Base-by-base conservation (phyloP, 53 echinoderm and acorn worm species). In the Luidia sarsii region DNA sequence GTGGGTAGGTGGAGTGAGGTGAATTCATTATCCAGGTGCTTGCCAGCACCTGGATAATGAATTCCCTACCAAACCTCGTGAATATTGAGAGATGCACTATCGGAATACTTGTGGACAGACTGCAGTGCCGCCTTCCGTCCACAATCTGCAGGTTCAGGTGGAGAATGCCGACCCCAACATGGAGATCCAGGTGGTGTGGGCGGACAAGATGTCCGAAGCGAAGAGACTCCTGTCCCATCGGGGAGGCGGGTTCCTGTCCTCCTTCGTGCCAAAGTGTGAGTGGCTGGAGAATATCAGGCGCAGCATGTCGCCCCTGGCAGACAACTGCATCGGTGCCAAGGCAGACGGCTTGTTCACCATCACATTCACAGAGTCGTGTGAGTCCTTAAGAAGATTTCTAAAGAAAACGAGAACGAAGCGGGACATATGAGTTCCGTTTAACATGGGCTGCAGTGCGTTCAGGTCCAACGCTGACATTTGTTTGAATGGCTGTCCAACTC, bases 311-410 rank as follows among this genome's bases (percentile, higher is more conserved):
- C 59, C 60, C 3, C 60, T 77, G 4, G 18, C 16, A n/a, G 27
- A 77, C 13, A 57, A 77, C 48, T 77, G 77, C 45, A 31, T 77
- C 31, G 77, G 77, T n/a, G 60, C 55, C 16, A 15, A 18, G 25
- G n/a, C 77, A 15, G 4, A 30, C 3, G 61, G 61, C 14, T n/a
- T 15, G 18, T 54, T 33, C n/a, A 19, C 45, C 30, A 45, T 77
- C 38, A 32, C 20, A 18, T 46, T 77, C 43, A 33, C 62, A 1
- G 77, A 77, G 21, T 41, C 41, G 20, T 46, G 77, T 77, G 61
- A 61, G 77, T 67, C 20, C 3, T 6, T n/a, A n/a, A n/a, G n/a
- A n/a, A n/a, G n/a, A n/a, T n/a, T n/a, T n/a, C n/a, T n/a, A n/a
- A 11, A 41, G 41, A 41, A 41, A 41, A 11, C 6, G 41, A 7